phyloP scores from a whole-genome alignment of 2,113 vertebrate species.

The Mirza zaza region DNA sequence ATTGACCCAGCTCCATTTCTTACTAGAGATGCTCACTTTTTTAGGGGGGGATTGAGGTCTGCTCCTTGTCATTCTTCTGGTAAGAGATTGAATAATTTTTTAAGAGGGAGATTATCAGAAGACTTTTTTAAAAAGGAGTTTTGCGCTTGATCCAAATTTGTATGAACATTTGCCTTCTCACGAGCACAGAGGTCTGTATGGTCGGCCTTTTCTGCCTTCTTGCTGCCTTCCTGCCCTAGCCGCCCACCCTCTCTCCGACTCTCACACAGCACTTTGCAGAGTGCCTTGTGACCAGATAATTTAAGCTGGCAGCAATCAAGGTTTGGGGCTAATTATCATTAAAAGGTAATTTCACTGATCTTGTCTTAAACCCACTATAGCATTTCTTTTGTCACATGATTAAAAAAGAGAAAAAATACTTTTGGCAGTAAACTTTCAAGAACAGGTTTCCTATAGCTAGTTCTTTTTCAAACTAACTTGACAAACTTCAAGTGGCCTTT shows the following conservation, averaged over 20 bases:
- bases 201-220: not conserved
- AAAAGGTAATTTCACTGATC: not conserved
- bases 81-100: not conserved
- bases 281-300: not conserved
- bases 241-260: not conserved
- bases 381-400: not conserved
- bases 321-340: constrained; percentile 23
- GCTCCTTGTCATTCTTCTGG: not conserved
- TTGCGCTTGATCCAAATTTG: not conserved
- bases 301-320: not conserved
- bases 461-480: constrained; percentile 58
- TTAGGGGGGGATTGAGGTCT: not conserved
- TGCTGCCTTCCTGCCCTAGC: no score
- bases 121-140: not conserved
- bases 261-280: not conserved
- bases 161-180: not conserved
- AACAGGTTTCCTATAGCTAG: constrained; percentile 37
- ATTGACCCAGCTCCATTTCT: not conserved
- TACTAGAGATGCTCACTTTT: not conserved
- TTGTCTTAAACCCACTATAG: not conserved
- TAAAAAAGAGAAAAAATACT: not conserved
- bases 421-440: constrained; percentile 7
- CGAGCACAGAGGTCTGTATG: not conserved
- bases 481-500: not conserved
- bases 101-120: constrained; percentile 12